Conservation (phyloP, 2,113 vertebrate species). For the Ahaetulla prasina region DNA sequence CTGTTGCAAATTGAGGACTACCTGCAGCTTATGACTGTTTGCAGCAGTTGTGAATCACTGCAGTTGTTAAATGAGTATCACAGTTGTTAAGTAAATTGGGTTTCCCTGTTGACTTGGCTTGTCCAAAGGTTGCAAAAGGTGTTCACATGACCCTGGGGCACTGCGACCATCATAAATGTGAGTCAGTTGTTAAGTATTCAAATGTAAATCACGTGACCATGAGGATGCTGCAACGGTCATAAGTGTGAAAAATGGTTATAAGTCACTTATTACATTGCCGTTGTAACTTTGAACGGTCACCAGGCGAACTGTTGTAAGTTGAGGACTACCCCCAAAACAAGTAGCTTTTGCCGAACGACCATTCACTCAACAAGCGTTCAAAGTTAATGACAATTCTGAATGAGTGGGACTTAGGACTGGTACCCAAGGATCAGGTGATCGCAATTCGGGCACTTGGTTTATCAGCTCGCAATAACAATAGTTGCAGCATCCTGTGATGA, state of each 20-base stretch:
- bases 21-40: too few species aligned
- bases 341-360: neutral
- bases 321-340: too few species aligned
- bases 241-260: neutral
- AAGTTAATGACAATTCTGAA: neutral
- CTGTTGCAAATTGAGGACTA: too few species aligned
- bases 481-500: neutral
- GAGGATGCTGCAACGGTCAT: neutral
- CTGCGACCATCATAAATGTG: neutral
- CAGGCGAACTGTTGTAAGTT: neutral
- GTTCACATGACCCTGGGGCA: neutral
- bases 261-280: neutral
- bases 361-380: neutral
- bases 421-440: neutral
- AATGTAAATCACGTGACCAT: too few species aligned
- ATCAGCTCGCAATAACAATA: accelerated
- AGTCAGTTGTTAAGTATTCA: neutral
- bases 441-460: neutral
- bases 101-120: neutral
- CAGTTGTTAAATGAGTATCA: too few species aligned
- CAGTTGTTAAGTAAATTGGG: too few species aligned
- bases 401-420: neutral
- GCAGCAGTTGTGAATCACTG: too few species aligned
- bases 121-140: neutral
- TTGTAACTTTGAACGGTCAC: neutral